A percentile compares a stretch with the other conserved stretches of the same genome.
phyloP scores from a whole-genome alignment of 1,140 invertebrate genomes.

The Sinella curviseta region DNA sequence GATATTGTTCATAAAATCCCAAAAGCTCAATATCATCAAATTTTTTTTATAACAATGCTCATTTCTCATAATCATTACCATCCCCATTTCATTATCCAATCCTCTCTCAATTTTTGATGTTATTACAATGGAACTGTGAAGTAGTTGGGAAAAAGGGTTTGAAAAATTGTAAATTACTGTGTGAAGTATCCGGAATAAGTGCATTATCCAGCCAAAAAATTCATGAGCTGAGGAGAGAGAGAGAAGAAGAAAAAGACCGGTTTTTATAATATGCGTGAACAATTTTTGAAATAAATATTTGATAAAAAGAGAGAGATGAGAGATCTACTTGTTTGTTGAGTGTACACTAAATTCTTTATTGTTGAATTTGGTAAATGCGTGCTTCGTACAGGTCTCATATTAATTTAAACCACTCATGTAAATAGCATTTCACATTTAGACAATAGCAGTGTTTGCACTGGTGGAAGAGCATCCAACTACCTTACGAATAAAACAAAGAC shows the following conservation, averaged over 20 bases:
- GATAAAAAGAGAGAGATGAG: background rate
- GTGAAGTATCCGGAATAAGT: conserved; percentile 20
- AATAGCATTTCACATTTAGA: too few relatives aligned
- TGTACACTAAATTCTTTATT: background rate
- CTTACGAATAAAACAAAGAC: background rate
- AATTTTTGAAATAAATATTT: conserved; percentile 18
- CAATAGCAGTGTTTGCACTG: background rate
- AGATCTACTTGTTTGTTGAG: background rate
- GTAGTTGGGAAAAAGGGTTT: background rate
- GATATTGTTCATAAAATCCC: too few relatives aligned
- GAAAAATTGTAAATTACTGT: conserved; percentile 6
- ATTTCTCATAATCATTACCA: too few relatives aligned
- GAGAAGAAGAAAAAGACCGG: conserved; percentile 7
- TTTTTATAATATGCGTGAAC: conserved; percentile 20
- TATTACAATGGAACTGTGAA: conserved; percentile 5
- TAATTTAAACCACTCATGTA: conserved; percentile 1
- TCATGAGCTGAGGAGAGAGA: background rate
- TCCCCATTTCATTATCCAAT: too few relatives aligned
- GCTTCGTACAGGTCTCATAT: background rate
- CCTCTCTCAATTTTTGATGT: too few relatives aligned
- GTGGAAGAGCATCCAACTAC: background rate
- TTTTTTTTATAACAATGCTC: too few relatives aligned
- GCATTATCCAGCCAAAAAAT: background rate
- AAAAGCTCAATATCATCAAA: too few relatives aligned
- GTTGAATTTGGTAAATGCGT: background rate